These are phyloP conservation scores for Drosophila sulfurigaster DNA, from an alignment of 1,140 invertebrate genomes.

Conservation along the genomic window DNA sequence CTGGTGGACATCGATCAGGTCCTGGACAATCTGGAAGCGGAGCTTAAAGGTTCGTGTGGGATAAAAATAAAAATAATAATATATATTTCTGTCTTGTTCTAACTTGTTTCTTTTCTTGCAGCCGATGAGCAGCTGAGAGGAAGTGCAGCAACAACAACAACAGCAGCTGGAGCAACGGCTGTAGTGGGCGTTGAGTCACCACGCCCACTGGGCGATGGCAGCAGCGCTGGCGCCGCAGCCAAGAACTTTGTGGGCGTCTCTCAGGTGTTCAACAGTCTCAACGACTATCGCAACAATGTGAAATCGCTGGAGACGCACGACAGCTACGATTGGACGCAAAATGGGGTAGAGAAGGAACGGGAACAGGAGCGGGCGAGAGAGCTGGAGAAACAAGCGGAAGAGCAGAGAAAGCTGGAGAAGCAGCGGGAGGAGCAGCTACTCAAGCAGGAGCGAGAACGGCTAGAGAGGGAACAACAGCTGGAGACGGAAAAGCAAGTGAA, in stretches of 20 bases:
- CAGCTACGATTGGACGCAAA: slow-evolving; percentile 37
- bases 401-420: not conserved
- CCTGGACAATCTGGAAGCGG: slow-evolving; percentile 92
- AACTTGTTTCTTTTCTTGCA: slow-evolving; percentile 32
- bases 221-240: slow-evolving; percentile 28
- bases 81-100: not conserved
- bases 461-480: not conserved
- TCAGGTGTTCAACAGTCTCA: slow-evolving; percentile 88
- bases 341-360: not conserved
- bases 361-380: not conserved
- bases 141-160: slow-evolving; percentile 78
- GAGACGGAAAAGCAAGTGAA: not conserved
- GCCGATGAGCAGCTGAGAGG: slow-evolving; percentile 66
- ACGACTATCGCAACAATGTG: slow-evolving; percentile 87
- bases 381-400: not conserved
- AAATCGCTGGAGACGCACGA: slow-evolving; percentile 67
- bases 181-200: slow-evolving; percentile 44
- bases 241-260: slow-evolving; percentile 81
- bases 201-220: slow-evolving; percentile 50
- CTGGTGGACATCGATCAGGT: slow-evolving; percentile 94
- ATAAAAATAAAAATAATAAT: not conserved
- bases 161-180: slow-evolving; percentile 64
- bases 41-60: slow-evolving; percentile 40
- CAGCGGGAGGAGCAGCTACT: too few species aligned
- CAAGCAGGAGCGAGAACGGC: too few species aligned